Conservation (phyloP, 2,113 vertebrate genomes). For the Anhinga rufa region DNA sequence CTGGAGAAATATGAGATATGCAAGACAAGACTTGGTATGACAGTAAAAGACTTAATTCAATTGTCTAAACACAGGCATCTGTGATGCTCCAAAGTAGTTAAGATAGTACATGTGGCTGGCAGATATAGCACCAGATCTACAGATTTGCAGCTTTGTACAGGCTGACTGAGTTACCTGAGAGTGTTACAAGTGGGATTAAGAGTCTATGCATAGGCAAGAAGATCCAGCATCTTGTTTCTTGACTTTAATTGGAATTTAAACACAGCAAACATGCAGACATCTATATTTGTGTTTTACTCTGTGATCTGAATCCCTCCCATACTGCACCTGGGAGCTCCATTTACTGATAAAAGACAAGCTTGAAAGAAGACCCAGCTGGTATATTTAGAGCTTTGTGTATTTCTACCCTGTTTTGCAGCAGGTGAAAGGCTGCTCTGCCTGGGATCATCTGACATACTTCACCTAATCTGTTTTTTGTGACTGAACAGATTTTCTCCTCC, state of each 20-base stretch:
- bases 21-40: background rate
- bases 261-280: background rate
- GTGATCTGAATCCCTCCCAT: background rate
- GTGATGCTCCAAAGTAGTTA: background rate
- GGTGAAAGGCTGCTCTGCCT: background rate
- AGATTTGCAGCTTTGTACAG: background rate
- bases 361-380: background rate
- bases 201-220: background rate
- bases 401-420: background rate
- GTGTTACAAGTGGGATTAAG: background rate
- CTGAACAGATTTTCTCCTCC: background rate
- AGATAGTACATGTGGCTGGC: background rate
- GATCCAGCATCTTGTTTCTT: background rate
- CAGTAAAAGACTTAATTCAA: background rate
- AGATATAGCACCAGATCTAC: background rate
- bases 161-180: background rate
- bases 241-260: background rate
- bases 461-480: background rate
- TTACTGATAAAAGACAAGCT: background rate
- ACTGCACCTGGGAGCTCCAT: background rate
- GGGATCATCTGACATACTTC: background rate
- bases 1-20: background rate
- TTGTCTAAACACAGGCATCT: background rate
- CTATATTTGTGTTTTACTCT: background rate
- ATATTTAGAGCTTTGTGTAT: background rate